Evolutionary conservation across 2,113 vertebrate species (phyloP).

Genomic region (Oreochromis niloticus): DNA sequence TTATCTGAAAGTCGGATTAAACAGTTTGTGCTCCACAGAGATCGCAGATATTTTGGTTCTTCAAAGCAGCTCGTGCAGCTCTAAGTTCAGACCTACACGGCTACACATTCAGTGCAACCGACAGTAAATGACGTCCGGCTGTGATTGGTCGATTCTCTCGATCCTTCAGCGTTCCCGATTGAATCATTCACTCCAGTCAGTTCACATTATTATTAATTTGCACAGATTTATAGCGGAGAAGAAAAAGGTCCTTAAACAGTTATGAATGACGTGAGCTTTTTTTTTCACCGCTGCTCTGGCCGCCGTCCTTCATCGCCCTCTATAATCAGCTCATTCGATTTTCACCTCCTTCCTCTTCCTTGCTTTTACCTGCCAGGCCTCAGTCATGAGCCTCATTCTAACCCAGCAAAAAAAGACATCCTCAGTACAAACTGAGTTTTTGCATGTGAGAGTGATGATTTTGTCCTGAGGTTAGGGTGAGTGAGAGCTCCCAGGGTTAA

Average conservation of each 20-base stretch:
- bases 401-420: not conserved
- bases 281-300: not conserved
- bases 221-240: not conserved
- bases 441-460: not conserved
- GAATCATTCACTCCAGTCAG: not conserved
- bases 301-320: not conserved
- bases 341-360: not conserved
- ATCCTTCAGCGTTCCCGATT: not conserved
- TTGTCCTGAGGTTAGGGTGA: not conserved
- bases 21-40: not conserved
- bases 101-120: not conserved
- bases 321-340: not conserved
- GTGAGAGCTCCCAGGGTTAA: accelerated
- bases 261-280: not conserved
- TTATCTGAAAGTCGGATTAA: not conserved
- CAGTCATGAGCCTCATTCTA: not conserved
- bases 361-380: not conserved
- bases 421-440: not conserved
- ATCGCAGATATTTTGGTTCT: not conserved
- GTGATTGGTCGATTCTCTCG: not conserved
- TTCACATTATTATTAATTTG: not conserved
- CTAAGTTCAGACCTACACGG: not conserved
- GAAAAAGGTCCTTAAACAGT: not conserved
- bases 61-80: not conserved
- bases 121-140: no score